Percentiles rank a stretch among this genome's conserved stretches.
phyloP scores from a whole-genome alignment of 2,797 vertebrate genomes.

The Neoniphon sammara region DNA sequence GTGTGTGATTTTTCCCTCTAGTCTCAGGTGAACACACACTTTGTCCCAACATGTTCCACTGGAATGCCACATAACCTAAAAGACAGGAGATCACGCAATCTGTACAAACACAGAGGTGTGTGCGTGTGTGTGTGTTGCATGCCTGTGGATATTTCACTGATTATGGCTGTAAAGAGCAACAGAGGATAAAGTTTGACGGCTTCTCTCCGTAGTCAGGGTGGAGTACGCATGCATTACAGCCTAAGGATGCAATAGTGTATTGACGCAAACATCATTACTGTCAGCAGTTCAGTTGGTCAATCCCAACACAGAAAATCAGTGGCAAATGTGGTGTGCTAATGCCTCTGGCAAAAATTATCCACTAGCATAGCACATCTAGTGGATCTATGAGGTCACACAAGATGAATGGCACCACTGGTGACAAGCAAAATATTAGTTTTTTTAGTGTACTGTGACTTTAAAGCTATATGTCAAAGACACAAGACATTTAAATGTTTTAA shows the following conservation, averaged over 20 bases:
- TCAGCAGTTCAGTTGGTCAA: slow-evolving; percentile 32
- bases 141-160: slow-evolving; percentile 3
- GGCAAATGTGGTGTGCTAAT: slow-evolving; percentile 28
- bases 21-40: slow-evolving; percentile 44
- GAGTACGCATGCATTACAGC: slow-evolving; percentile 12
- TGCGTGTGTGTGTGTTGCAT: slow-evolving; percentile 15
- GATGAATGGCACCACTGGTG: background rate
- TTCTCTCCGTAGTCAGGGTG: background rate
- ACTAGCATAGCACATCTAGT: background rate
- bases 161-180: background rate
- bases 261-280: slow-evolving; percentile 14
- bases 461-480: background rate
- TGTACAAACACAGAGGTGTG: slow-evolving; percentile 18
- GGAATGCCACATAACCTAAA: slow-evolving; percentile 81
- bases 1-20: slow-evolving; percentile 17
- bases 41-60: slow-evolving; percentile 72
- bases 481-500: no score
- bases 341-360: slow-evolving; percentile 32
- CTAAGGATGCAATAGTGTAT: background rate
- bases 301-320: slow-evolving; percentile 41
- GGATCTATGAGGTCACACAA: background rate
- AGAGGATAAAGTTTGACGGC: slow-evolving; percentile 3
- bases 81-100: slow-evolving; percentile 34
- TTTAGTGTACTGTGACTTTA: background rate
- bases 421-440: background rate